Evolutionary conservation across 2,888 invertebrate species (phyloP), one percentile per base, ranked within the genome.

Genomic region (Heliothis peltigera): DNA sequence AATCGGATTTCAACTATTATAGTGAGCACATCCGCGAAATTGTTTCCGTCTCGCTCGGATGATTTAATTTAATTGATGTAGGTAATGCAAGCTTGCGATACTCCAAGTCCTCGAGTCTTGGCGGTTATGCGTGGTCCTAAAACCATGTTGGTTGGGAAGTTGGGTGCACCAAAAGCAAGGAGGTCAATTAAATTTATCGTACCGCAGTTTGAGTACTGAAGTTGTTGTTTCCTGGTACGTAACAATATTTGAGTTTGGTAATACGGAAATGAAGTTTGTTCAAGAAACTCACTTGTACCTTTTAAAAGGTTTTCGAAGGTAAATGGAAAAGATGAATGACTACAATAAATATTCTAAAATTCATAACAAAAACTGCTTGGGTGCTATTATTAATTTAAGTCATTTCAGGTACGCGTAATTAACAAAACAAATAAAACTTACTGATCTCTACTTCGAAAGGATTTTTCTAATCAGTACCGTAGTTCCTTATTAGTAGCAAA

Each of bases 1-100:
- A 90, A 91, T 88, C 89, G 84, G 89, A 87, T 90, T 87, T 89
- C 83, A 87, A 87, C 85, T 89, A 88, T 88, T 86, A 88, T 81
- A 82, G 79, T 76, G 74, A 77, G 80, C 65, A 81, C 80, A 80
- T 84, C 84, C 83, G 71, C 76, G 77, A 87, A 88, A 90, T 87
- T 88, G 87, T 87, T 87, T 77, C 72, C 65, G 66, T 47, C 75
- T 75, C 83, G 88, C 83, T 83, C 58, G 84, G 84, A 79, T 85
- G 86, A 81, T 84, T 80, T 77, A n/a, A 79, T 65, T 83, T 87
- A 89, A 89, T 89, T 89, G 87, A 83, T 85, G 83, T 80, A 25
- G 25, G 25, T 25, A 67, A 81, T 71, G 75, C 76, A 79, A 53
- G 42, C 59, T 47, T 51, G 49, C 52, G n/a, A 55, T 56, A 28